A percentile compares a stretch with the other conserved stretches of the same genome.
phyloP scores from a whole-genome alignment of 2,113 vertebrate species.

The Cardinalis cardinalis region DNA sequence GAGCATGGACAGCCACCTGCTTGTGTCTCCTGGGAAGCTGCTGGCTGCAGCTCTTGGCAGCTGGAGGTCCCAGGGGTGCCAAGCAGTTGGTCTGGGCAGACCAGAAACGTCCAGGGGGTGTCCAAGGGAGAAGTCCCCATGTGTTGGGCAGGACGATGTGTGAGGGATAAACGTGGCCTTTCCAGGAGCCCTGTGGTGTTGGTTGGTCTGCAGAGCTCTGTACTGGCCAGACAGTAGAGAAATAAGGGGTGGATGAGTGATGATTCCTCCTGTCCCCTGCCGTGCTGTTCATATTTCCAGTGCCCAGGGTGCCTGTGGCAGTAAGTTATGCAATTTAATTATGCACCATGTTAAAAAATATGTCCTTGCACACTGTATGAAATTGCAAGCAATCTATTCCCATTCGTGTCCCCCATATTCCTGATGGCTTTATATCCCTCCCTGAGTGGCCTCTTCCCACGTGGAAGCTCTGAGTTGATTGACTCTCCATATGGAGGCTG shows the following conservation, averaged over 20 bases:
- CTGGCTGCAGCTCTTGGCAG: background rate
- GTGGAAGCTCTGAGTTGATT: background rate
- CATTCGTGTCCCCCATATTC: background rate
- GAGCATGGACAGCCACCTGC: accelerated
- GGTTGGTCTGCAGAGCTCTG: background rate
- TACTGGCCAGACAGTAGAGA: background rate
- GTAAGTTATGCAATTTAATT: background rate
- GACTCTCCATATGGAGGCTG: background rate
- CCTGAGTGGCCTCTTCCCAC: background rate
- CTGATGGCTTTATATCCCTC: background rate
- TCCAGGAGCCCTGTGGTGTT: background rate
- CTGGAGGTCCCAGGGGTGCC: background rate
- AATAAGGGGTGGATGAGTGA: background rate
- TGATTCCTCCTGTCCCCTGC: background rate
- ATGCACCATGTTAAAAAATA: background rate
- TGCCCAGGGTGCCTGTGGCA: background rate
- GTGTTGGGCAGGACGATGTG: accelerated
- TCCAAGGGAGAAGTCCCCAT: background rate
- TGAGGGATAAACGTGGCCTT: background rate
- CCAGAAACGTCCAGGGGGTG: background rate
- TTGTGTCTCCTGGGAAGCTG: background rate
- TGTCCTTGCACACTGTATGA: background rate
- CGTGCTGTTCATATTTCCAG: background rate
- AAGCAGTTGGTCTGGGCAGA: background rate
- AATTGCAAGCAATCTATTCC: background rate